Conservation (phyloP, 2,797 vertebrate genomes). For the Spatula versicolor region DNA sequence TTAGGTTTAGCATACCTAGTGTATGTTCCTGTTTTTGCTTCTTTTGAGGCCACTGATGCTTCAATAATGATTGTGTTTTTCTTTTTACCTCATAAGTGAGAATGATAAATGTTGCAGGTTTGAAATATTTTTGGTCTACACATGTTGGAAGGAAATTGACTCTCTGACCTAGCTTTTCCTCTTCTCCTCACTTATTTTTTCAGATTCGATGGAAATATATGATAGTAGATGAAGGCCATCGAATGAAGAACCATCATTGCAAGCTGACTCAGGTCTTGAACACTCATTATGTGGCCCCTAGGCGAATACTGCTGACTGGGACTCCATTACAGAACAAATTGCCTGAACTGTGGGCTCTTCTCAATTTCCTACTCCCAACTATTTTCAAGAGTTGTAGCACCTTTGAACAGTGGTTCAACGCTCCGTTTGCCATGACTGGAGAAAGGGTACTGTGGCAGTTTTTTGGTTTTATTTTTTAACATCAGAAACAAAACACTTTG, state of each 20-base stretch:
- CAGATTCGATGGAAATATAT: constrained; percentile 99
- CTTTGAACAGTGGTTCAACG: constrained; percentile 86
- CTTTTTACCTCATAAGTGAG: neutral
- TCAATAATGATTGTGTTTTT: neutral
- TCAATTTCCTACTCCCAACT: constrained; percentile 96
- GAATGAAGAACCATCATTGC: constrained; percentile 99
- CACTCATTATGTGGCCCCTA: constrained; percentile 95
- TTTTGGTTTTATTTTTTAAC: neutral
- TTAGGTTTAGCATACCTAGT: neutral
- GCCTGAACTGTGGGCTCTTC: constrained; percentile 95
- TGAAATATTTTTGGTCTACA: neutral
- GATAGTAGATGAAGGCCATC: constrained; percentile 97
- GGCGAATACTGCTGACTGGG: constrained; percentile 93
- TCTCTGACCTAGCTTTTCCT: neutral
- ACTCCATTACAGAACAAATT: constrained; percentile 96
- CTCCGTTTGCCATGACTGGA: constrained; percentile 94
- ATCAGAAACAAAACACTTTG: neutral
- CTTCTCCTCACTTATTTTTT: neutral
- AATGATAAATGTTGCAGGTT: neutral
- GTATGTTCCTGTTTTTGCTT: neutral
- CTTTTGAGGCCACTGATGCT: neutral
- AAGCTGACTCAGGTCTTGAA: constrained; percentile 97
- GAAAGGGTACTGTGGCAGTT: constrained; percentile 85
- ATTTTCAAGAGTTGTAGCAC: constrained; percentile 99
- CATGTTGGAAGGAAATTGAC: neutral